phyloP scores from a whole-genome alignment of 2,113 vertebrate species.

The Anguilla rostrata region DNA sequence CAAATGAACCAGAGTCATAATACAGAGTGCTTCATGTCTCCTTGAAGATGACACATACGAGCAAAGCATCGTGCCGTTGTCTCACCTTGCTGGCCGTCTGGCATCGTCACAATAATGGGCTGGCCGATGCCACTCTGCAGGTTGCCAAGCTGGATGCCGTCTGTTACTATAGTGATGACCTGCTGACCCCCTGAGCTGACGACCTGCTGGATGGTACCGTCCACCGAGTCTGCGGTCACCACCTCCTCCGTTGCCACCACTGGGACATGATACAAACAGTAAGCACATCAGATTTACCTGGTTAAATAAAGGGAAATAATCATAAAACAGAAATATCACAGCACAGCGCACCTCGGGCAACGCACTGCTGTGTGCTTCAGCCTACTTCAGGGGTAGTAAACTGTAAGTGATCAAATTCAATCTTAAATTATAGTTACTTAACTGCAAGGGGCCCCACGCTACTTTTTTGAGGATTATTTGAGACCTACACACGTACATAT shows the following conservation, averaged over 20 bases:
- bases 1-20: too few species aligned
- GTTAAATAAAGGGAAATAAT: too few species aligned
- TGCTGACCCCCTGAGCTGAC: conserved; percentile 85
- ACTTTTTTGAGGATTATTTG: background rate
- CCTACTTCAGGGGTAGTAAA: too few species aligned
- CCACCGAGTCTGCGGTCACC: conserved; percentile 82
- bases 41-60: background rate
- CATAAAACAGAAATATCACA: background rate
- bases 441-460: background rate
- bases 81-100: conserved; percentile 84
- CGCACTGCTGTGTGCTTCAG: too few species aligned
- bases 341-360: too few species aligned
- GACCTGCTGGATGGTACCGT: conserved; percentile 85
- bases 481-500: background rate
- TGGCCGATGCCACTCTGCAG: conserved; percentile 81
- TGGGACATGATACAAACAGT: conserved; percentile 42
- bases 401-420: too few species aligned
- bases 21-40: too few species aligned
- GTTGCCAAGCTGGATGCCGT: conserved; percentile 83
- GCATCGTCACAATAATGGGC: conserved; percentile 86
- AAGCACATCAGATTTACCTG: background rate
- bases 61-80: background rate
- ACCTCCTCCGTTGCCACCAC: conserved; percentile 85
- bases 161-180: conserved; percentile 88
- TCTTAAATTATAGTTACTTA: background rate